Percentiles rank a stretch among this genome's conserved stretches.
Evolutionary conservation across 2,888 invertebrate genomes (phyloP).

Genomic region (Eucera pruinosa): DNA sequence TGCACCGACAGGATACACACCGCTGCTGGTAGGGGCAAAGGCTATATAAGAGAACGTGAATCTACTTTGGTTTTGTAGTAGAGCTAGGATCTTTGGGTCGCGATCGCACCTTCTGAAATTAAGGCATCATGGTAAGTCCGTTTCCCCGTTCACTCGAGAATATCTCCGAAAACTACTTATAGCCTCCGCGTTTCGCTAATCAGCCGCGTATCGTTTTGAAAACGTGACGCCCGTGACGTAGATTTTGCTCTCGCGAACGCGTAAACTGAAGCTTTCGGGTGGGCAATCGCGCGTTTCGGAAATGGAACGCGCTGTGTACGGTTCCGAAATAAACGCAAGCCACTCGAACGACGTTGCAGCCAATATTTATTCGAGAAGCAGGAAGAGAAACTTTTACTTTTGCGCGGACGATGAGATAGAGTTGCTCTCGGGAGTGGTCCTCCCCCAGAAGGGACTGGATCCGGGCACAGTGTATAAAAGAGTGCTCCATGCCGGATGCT

Average conservation of each 20-base stretch:
- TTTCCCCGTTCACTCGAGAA: background rate
- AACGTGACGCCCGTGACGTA: too few species aligned
- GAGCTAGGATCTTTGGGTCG: slow-evolving; percentile 76
- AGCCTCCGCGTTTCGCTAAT: too few species aligned
- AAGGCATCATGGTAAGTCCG: slow-evolving; percentile 67
- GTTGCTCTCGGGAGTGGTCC: slow-evolving; percentile 70
- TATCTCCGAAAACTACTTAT: too few species aligned
- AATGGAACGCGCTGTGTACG: too few species aligned
- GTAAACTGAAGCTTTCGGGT: too few species aligned
- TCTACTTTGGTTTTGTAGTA: slow-evolving; percentile 79
- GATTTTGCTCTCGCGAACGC: too few species aligned
- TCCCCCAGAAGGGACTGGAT: slow-evolving; percentile 56
- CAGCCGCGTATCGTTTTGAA: too few species aligned
- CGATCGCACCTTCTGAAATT: slow-evolving; percentile 61
- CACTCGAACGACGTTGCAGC: background rate
- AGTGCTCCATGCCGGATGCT: slow-evolving; percentile 79
- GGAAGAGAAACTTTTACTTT: slow-evolving; percentile 72
- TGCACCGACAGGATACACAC: slow-evolving; percentile 48
- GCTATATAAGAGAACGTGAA: slow-evolving; percentile 82
- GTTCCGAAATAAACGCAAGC: background rate
- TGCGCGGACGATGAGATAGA: slow-evolving; percentile 66
- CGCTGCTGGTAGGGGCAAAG: slow-evolving; percentile 77
- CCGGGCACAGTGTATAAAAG: slow-evolving; percentile 76
- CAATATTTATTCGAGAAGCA: slow-evolving; percentile 31
- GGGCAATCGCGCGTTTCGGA: too few species aligned